Evolutionary conservation across 2,113 vertebrate species (phyloP), one percentile per base, ranked within the genome.

Genomic region (Stercorarius parasiticus): DNA sequence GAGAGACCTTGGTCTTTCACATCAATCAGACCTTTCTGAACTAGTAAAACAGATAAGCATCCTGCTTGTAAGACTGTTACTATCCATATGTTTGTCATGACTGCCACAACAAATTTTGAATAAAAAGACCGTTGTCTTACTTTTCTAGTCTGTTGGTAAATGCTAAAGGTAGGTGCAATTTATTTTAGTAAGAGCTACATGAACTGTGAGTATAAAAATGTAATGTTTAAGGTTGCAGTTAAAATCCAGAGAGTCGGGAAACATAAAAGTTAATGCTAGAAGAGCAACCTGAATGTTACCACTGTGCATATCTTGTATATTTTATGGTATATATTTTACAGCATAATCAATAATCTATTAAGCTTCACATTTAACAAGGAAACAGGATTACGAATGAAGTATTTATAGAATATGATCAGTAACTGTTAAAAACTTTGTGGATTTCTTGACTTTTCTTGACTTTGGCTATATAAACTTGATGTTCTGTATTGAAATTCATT

Each of bases 11-110:
- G 97, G 97, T 98, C 97, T 98, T 97, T 97, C 92, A 55, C 98
- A 99, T 98, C 98, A 98, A 98, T 98, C 98, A 98, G 97, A 94
- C 91, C 94, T 95, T 95, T 95, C 97, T 97, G 96, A 98, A 98
- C 97, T 98, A 97, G 97, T 98, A 97, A 98, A 98, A 98, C 97
- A 98, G 98, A 98, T 96, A 97, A 98, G 97, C 96, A 97, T 98
- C 97, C 98, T 97, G 98, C 95, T 96, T 97, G 86, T 89, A 96
- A 97, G 97, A 97, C 95, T 98, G 93, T 93, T 98, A 96, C 97
- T 98, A 94, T 97, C 95, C 96, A 95, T 97, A 95, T 88, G 96
- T 97, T 97, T 97, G 95, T 96, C 96, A 96, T 91, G 96, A 98
- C 86, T 96, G 91, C 94, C 98, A 98, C 95, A 97, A 96, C 94